These are phyloP conservation scores for Raja brachyura DNA, from an alignment of 2,113 vertebrate genomes.

Conservation along the genomic window DNA sequence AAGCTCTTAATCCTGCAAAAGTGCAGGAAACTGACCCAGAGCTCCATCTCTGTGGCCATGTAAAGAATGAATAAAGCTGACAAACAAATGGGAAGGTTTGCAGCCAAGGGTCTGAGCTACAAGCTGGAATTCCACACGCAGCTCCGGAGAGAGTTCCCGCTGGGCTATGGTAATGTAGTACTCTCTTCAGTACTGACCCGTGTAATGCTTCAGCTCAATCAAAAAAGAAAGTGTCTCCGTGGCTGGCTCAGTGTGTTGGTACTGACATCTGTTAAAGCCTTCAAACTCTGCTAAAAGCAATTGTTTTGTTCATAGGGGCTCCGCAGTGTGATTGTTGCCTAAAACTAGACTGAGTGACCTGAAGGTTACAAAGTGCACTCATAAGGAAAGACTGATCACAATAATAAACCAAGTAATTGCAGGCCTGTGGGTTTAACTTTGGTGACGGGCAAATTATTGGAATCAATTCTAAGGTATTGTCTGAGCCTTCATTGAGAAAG, in stretches of 20 bases:
- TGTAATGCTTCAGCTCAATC: background rate
- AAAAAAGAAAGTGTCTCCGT: background rate
- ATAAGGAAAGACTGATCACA: no score
- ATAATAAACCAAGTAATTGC: no score
- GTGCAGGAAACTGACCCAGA: background rate
- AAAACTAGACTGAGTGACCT: background rate
- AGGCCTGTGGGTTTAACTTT: no score
- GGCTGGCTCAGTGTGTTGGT: background rate
- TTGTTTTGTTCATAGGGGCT: background rate
- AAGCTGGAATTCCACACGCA: background rate
- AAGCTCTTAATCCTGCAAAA: background rate
- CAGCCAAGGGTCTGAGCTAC: background rate
- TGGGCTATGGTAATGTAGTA: background rate
- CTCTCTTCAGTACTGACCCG: background rate
- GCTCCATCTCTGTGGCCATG: background rate
- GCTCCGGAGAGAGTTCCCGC: background rate
- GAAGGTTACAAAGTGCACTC: background rate
- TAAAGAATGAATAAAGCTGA: background rate
- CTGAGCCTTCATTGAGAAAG: no score
- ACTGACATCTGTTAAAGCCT: background rate
- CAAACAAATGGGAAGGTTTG: background rate
- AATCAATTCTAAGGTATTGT: no score
- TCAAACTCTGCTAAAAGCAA: background rate
- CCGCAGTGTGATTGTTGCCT: background rate
- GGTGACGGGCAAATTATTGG: no score